phyloP scores from a whole-genome alignment of 2,113 vertebrate genomes.

The Periophthalmodon schlosseri region DNA sequence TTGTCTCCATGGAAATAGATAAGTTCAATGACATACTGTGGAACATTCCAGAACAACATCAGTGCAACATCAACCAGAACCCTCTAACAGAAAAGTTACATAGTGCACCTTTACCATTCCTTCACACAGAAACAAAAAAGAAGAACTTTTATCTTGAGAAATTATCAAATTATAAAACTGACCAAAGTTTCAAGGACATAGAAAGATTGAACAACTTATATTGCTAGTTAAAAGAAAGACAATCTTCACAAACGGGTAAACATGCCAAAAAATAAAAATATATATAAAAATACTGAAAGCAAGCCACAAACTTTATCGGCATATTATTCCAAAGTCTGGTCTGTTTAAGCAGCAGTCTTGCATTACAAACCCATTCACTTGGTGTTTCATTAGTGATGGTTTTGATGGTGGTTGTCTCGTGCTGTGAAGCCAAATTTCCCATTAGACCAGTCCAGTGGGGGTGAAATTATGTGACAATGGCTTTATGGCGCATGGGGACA shows the following conservation, averaged over 20 bases:
- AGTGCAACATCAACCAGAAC: too few relatives aligned
- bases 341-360: constrained; percentile 17
- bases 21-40: too few relatives aligned
- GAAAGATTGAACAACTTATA: background rate
- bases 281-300: background rate
- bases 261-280: background rate
- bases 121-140: too few relatives aligned
- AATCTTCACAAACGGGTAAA: background rate
- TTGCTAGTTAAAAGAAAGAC: background rate
- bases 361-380: constrained; percentile 34
- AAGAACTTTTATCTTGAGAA: too few relatives aligned
- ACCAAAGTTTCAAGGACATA: too few relatives aligned
- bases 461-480: constrained; percentile 21
- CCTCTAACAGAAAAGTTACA: too few relatives aligned
- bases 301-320: background rate
- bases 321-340: background rate
- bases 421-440: background rate
- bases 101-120: too few relatives aligned
- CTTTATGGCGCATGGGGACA: constrained; percentile 5
- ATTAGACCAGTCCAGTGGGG: constrained; percentile 26
- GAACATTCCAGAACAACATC: too few relatives aligned
- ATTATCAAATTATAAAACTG: too few relatives aligned
- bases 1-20: too few relatives aligned
- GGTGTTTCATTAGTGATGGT: constrained; percentile 33
- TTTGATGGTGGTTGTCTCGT: constrained; percentile 12